Percentiles rank a stretch among this genome's conserved stretches.
Evolutionary conservation across 2,113 vertebrate genomes (phyloP).

Genomic region (Oostethus manadensis): DNA sequence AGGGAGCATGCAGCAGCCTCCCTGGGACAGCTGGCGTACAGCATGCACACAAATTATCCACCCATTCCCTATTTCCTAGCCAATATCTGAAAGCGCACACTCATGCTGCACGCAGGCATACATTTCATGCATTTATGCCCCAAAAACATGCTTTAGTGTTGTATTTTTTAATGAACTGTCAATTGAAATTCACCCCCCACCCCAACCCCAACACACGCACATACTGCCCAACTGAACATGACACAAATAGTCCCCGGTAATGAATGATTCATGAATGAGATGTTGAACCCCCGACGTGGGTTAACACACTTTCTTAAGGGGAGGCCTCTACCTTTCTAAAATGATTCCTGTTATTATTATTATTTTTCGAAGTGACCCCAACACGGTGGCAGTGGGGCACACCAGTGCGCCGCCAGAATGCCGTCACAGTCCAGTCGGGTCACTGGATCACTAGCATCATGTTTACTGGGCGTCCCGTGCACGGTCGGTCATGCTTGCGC

Average conservation of each 20-base stretch:
- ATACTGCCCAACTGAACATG: slow-evolving; percentile 46
- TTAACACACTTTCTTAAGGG: slow-evolving; percentile 53
- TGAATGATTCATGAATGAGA: slow-evolving; percentile 69
- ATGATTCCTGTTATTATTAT: slow-evolving; percentile 48
- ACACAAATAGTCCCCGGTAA: slow-evolving; percentile 47
- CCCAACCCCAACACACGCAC: too few species aligned
- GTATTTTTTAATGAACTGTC: slow-evolving; percentile 38
- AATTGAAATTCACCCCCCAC: neutral
- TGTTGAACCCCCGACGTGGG: slow-evolving; percentile 55
- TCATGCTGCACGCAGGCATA: neutral
- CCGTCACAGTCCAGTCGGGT: slow-evolving; percentile 54
- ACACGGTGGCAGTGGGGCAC: slow-evolving; percentile 25
- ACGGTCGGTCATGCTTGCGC: slow-evolving; percentile 38
- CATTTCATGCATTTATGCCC: neutral
- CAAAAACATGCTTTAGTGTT: slow-evolving; percentile 56
- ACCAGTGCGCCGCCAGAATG: slow-evolving; percentile 52
- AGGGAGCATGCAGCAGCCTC: slow-evolving; percentile 59
- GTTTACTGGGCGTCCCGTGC: slow-evolving; percentile 62
- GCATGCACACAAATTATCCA: slow-evolving; percentile 50
- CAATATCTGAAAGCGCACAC: slow-evolving; percentile 44
- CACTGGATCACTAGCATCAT: slow-evolving; percentile 60
- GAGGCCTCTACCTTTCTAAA: slow-evolving; percentile 46
- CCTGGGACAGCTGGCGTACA: slow-evolving; percentile 63
- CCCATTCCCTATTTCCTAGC: slow-evolving; percentile 50
- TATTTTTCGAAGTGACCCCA: slow-evolving; percentile 31